These are phyloP conservation scores for Timema cristinae DNA, from an alignment of 2,888 invertebrate genomes.

Conservation along the genomic window DNA sequence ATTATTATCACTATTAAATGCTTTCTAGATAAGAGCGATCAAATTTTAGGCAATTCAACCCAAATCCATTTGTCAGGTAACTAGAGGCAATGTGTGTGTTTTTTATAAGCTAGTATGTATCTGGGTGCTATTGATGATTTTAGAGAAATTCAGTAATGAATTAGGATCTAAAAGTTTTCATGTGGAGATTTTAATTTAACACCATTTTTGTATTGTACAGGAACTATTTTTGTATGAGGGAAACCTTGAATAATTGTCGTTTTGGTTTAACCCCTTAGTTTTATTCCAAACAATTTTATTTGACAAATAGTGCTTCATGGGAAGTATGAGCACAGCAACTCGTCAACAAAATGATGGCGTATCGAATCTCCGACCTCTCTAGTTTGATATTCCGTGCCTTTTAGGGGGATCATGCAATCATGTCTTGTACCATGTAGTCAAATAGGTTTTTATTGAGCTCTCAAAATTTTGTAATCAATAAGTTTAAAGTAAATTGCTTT, in stretches of 20 bases:
- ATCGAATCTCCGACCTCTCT: conserved; percentile 21
- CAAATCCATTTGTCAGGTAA: conserved; percentile 16
- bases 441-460: no score
- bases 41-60: conserved; percentile 18
- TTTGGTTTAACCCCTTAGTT: conserved; percentile 13
- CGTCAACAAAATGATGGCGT: not conserved
- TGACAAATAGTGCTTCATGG: no score
- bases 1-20: conserved; percentile 6
- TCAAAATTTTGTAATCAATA: no score
- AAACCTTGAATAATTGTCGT: conserved; percentile 31
- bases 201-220: conserved; percentile 35
- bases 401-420: conserved; percentile 24
- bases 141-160: conserved; percentile 45
- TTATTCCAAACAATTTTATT: not conserved
- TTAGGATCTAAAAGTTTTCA: conserved; percentile 29
- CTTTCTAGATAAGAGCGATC: conserved; percentile 16
- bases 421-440: no score
- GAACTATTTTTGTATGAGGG: conserved; percentile 40
- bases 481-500: no score
- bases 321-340: not conserved
- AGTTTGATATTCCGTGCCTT: conserved; percentile 28
- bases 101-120: conserved; percentile 51
- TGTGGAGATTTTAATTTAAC: conserved; percentile 32
- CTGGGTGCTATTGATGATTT: conserved; percentile 54
- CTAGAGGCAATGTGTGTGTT: conserved; percentile 28